Evolutionary conservation across 2,888 invertebrate genomes (phyloP), one percentile per base, ranked within the genome.

Genomic region (Parelbella ahira): DNA sequence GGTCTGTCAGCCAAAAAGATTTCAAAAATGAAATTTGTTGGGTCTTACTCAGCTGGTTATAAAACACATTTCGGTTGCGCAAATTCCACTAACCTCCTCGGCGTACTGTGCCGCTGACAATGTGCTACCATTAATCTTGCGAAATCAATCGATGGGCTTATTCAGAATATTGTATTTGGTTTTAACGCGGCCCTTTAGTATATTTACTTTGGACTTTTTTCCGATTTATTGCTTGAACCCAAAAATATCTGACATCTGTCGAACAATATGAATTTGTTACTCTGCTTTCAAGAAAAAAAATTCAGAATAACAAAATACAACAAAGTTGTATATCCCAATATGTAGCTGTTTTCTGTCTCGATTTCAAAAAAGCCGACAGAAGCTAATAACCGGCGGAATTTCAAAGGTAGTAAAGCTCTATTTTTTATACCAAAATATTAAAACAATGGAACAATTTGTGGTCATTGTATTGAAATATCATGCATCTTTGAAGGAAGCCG

Each of bases 61-160:
- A 83, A 70, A 75, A 76, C 53, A 64, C 69, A 76, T 65, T 78
- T 82, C 73, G 54, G 66, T 71, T 69, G 64, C 63, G 66, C 73
- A 74, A 76, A 65, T 64, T 61, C 54, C 51, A 48, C 53, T 60
- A 60, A 63, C 65, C 63, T 66, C 69, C 65, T 72, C 77, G 77
- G 73, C 81, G 78, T 75, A 78, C 78, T 61, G 72, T 83, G 84
- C 68, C 74, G 78, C 83, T 86, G 83, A 87, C 86, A 87, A 87
- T 86, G 77, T 82, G 71, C 63, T 62, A 79, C 79, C 86, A 88
- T 88, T 87, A 86, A 88, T 88, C 88, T 88, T 88, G 69, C 69
- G 72, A 84, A 88, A 88, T 88, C 87, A 88, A 88, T 88, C 88
- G 86, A 87, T 87, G 83, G n/a, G 86, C 81, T 83, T 84, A 84